Evolutionary conservation across 2,888 invertebrate species (phyloP), one percentile per base, ranked within the genome.

Genomic region (Orthosia gothica): DNA sequence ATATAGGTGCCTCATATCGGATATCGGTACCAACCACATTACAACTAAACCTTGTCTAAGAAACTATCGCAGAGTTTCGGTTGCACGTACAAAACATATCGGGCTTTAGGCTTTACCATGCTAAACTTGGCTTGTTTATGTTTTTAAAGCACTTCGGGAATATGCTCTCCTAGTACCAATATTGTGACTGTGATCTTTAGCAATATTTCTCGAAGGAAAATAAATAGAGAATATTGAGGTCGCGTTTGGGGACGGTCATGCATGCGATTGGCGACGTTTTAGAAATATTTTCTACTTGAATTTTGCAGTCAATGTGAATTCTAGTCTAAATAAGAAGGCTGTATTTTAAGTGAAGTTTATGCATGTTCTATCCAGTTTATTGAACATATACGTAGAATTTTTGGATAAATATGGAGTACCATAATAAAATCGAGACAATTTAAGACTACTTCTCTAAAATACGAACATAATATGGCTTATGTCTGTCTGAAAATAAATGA

Each of bases 131-230:
- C 68, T 59, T 61, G 58, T 71, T 70, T 66, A 66, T 76, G 68
- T 78, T 66, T 26, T 64, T 50, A 64, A 67, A 70, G 20, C 59
- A 58, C 74, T 70, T 74, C 20, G 64, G 47, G 68, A 69, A 69
- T 75, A 82, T 82, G 66, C 59, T 65, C 23, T 75, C 71, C 70
- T 82, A 52, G 70, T 84, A 80, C 68, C 58, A 55, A 71, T 70
- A 74, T 80, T 63, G 54, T 62, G 55, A 58, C 49, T 59, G 40
- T 54, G 20, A 54, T 62, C 20, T 55, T 26, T 23, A n/a, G 26
- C 18, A 55, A 23, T 67, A 49, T 62, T 67, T 80, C 3, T 45
- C 47, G 3, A 18, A 64, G 18, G 13, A 16, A 62, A 77, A 59
- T 72, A 64, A 62, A 45, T 67, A 67, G 23, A 45, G 4, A 40